These are phyloP conservation scores for Narcine bancroftii DNA, from an alignment of 2,113 vertebrate species.

Conservation along the genomic window DNA sequence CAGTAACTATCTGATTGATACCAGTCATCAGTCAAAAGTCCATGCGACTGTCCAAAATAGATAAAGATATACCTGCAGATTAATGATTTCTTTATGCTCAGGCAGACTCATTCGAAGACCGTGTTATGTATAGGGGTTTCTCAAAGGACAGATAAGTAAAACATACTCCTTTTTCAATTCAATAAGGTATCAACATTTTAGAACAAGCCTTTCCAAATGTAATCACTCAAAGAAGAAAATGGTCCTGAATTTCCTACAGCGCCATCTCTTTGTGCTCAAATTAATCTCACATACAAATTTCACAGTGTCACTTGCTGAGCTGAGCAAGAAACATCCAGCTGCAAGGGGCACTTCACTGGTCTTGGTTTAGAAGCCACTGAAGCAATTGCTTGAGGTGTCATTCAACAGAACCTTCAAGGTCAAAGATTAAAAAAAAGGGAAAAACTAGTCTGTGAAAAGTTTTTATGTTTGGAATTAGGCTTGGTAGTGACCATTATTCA, in stretches of 20 bases:
- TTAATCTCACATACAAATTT: neutral
- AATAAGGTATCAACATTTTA: neutral
- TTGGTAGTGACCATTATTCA: no score
- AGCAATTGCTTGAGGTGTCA: neutral
- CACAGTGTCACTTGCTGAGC: neutral
- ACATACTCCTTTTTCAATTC: neutral
- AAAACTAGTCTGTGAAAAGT: neutral
- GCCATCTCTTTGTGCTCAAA: neutral
- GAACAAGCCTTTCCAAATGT: neutral
- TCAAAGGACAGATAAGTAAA: neutral
- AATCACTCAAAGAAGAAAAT: neutral
- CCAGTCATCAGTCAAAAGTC: neutral
- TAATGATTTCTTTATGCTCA: neutral
- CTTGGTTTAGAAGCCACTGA: neutral
- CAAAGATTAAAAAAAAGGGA: neutral
- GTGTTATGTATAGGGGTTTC: neutral
- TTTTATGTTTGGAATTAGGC: neutral
- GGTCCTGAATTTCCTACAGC: neutral
- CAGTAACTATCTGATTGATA: neutral
- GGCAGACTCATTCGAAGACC: neutral
- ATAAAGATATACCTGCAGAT: neutral
- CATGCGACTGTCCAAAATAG: neutral
- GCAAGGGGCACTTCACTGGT: neutral
- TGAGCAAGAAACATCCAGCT: no score
- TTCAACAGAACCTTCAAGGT: neutral